These are phyloP conservation scores for Anableps anableps DNA, from an alignment of 2,797 vertebrate genomes.

Conservation along the genomic window DNA sequence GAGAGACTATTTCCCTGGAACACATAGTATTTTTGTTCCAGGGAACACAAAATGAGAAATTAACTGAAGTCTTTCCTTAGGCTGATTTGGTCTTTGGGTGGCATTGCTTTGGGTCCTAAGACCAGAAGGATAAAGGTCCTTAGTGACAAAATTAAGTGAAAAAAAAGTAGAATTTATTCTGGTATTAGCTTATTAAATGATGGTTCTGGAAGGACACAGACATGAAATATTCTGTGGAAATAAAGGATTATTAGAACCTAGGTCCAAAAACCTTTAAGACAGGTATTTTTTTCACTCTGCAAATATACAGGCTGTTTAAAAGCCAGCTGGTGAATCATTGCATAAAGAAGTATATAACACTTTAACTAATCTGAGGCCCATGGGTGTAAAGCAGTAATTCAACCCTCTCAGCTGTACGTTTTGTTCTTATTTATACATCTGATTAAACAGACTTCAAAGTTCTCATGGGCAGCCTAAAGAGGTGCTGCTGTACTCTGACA, in stretches of 20 bases:
- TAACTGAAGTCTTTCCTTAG: background rate
- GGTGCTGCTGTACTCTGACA: slow-evolving; percentile 50
- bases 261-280: no score
- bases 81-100: background rate
- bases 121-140: background rate
- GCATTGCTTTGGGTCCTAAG: background rate
- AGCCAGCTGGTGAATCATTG: background rate
- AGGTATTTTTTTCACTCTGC: background rate
- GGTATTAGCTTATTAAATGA: background rate
- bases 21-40: slow-evolving; percentile 2
- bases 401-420: slow-evolving; percentile 12
- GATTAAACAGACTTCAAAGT: background rate
- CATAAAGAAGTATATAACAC: background rate
- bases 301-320: background rate
- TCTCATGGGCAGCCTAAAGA: slow-evolving; percentile 24
- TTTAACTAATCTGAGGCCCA: background rate
- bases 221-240: no score
- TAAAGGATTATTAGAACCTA: background rate
- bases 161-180: background rate
- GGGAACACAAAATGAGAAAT: background rate
- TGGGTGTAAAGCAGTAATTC: background rate
- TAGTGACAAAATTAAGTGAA: background rate
- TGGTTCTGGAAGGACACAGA: background rate
- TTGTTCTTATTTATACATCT: slow-evolving; percentile 32
- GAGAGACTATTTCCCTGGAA: slow-evolving; percentile 9